These are phyloP conservation scores for Agonopterix alstromeriana DNA, from an alignment of 2,888 invertebrate genomes.

Conservation along the genomic window DNA sequence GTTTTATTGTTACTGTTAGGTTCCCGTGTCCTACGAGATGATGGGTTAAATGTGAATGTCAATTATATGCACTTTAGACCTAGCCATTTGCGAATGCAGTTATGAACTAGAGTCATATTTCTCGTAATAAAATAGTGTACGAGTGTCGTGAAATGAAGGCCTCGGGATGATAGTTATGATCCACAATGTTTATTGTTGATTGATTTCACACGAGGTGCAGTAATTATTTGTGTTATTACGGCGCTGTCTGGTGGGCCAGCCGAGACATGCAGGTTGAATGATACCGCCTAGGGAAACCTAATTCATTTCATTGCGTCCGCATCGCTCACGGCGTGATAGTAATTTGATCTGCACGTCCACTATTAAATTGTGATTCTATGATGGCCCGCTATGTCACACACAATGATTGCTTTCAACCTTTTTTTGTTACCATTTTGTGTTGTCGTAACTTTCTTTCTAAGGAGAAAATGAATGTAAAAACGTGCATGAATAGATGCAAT, in stretches of 20 bases:
- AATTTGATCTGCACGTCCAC: constrained; percentile 53
- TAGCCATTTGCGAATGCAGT: too few relatives aligned
- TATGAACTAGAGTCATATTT: too few relatives aligned
- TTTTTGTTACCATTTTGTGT: too few relatives aligned
- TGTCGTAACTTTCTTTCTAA: too few relatives aligned
- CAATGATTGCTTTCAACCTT: too few relatives aligned
- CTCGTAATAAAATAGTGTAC: too few relatives aligned
- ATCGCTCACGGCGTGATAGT: constrained; percentile 46
- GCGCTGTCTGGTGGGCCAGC: constrained; percentile 20
- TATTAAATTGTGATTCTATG: constrained; percentile 35
- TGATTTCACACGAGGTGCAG: constrained; percentile 21
- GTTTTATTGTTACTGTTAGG: constrained; percentile 8
- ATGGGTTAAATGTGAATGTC: not conserved
- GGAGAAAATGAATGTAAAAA: too few relatives aligned
- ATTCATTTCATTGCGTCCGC: constrained; percentile 48
- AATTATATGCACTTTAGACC: too few relatives aligned
- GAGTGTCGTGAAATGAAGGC: not conserved
- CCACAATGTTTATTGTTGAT: constrained; percentile 5
- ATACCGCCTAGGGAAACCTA: constrained; percentile 44
- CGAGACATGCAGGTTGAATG: constrained; percentile 30
- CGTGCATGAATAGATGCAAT: not conserved
- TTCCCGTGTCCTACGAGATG: not conserved
- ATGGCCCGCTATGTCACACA: too few relatives aligned
- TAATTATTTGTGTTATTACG: constrained; percentile 35
- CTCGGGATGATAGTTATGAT: not conserved